These are phyloP conservation scores for Caradrina kadenii DNA, from an alignment of 2,888 invertebrate genomes.

Conservation along the genomic window DNA sequence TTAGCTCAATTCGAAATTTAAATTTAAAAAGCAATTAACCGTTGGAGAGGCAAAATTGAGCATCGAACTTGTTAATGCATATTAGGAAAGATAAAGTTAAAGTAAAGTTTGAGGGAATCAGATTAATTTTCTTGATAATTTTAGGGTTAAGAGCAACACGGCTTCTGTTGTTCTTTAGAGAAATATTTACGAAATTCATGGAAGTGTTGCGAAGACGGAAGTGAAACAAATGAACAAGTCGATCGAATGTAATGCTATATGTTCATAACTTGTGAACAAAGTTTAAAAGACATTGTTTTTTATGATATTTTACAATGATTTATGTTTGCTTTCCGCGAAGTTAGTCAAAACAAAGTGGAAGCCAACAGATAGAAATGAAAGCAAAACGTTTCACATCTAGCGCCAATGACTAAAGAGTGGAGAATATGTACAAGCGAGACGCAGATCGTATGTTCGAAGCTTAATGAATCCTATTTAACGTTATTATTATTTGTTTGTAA, in stretches of 20 bases:
- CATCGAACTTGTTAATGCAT: conserved; percentile 28
- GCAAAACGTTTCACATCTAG: conserved; percentile 1
- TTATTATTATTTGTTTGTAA: no score
- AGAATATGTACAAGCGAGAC: neutral
- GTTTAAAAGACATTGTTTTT: conserved; percentile 28
- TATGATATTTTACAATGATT: conserved; percentile 30
- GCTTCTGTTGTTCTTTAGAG: conserved; percentile 17
- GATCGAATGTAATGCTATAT: conserved; percentile 33
- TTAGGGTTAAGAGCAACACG: conserved; percentile 10
- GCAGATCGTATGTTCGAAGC: neutral
- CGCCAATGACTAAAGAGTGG: no score
- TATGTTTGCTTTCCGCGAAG: conserved; percentile 29
- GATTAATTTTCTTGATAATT: conserved; percentile 29
- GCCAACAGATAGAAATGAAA: conserved; percentile 23
- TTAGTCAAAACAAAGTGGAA: conserved; percentile 27
- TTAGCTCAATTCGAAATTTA: conserved; percentile 11
- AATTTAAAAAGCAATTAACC: conserved; percentile 37
- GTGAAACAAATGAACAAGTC: conserved; percentile 7
- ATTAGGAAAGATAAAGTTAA: conserved; percentile 15
- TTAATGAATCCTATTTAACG: no score
- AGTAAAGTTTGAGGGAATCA: conserved; percentile 7
- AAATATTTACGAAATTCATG: conserved; percentile 16
- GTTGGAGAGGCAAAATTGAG: conserved; percentile 14
- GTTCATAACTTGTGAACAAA: conserved; percentile 16
- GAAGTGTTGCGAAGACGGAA: conserved; percentile 15